Conservation (phyloP, 2,113 vertebrate species). For the Terrapene triunguis region DNA sequence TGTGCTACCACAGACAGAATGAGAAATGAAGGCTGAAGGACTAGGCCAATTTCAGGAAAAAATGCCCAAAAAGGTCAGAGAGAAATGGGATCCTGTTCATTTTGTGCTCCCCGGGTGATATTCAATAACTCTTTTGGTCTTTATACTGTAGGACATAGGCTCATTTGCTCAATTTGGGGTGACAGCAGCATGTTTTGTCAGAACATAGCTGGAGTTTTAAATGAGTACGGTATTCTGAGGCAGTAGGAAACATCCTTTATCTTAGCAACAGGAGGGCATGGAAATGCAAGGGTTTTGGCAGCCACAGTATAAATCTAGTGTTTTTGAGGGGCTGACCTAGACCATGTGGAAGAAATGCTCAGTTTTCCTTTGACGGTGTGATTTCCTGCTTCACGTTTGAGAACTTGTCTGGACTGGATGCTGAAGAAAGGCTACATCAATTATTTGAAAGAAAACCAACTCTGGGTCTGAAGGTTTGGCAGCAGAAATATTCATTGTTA, state of each 20-base stretch:
- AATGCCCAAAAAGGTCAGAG: slow-evolving; percentile 83
- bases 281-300: slow-evolving; percentile 82
- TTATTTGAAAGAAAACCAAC: slow-evolving; percentile 86
- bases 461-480: slow-evolving; percentile 78
- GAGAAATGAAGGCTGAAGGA: slow-evolving; percentile 79
- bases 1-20: slow-evolving; percentile 78
- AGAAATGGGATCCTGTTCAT: slow-evolving; percentile 88
- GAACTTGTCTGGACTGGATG: slow-evolving; percentile 80
- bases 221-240: slow-evolving; percentile 77
- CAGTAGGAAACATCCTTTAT: slow-evolving; percentile 83
- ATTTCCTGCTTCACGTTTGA: slow-evolving; percentile 85
- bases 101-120: slow-evolving; percentile 86
- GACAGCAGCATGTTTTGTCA: slow-evolving; percentile 85
- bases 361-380: slow-evolving; percentile 82
- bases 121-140: slow-evolving; percentile 88
- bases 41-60: slow-evolving; percentile 69
- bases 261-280: slow-evolving; percentile 84
- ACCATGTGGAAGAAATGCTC: slow-evolving; percentile 81
- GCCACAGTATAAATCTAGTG: slow-evolving; percentile 80
- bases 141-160: slow-evolving; percentile 80
- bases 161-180: slow-evolving; percentile 86
- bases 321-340: slow-evolving; percentile 78
- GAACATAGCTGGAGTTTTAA: slow-evolving; percentile 77
- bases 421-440: slow-evolving; percentile 83
- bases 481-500: slow-evolving; percentile 83